Conservation (phyloP, 2,113 vertebrate genomes). For the Siphamia tubifer region DNA sequence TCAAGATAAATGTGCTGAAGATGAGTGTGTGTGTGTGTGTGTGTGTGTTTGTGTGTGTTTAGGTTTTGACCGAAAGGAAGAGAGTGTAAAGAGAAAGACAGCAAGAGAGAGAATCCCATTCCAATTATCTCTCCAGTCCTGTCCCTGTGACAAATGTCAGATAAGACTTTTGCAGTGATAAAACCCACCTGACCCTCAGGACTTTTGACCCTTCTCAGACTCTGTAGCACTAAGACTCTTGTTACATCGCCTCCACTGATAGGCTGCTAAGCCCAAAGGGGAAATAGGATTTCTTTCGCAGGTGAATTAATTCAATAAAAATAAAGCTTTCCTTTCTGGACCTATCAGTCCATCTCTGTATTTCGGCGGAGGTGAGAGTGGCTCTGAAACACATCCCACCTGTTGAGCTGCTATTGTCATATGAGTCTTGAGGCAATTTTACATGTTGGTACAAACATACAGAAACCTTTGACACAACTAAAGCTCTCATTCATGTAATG, state of each 20-base stretch:
- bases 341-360: neutral
- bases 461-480: neutral
- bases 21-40: neutral
- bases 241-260: slow-evolving; percentile 44
- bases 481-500: neutral
- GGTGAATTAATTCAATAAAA: slow-evolving; percentile 38
- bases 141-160: slow-evolving; percentile 60
- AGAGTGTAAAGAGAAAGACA: neutral
- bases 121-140: slow-evolving; percentile 56
- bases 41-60: neutral
- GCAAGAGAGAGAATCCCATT: slow-evolving; percentile 45
- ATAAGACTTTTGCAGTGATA: slow-evolving; percentile 58
- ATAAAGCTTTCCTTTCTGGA: neutral
- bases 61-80: neutral
- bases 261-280: slow-evolving; percentile 8
- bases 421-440: neutral
- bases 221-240: slow-evolving; percentile 33
- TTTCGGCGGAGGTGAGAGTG: neutral
- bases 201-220: slow-evolving; percentile 51
- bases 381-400: neutral
- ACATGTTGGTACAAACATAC: neutral
- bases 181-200: slow-evolving; percentile 52
- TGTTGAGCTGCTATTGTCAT: neutral
- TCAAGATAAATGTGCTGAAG: slow-evolving; percentile 51
- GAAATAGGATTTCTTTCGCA: slow-evolving; percentile 34